Evolutionary conservation across 92 coral and sea anemone genomes (phyloP).

Genomic region (Actinernus sp.): DNA sequence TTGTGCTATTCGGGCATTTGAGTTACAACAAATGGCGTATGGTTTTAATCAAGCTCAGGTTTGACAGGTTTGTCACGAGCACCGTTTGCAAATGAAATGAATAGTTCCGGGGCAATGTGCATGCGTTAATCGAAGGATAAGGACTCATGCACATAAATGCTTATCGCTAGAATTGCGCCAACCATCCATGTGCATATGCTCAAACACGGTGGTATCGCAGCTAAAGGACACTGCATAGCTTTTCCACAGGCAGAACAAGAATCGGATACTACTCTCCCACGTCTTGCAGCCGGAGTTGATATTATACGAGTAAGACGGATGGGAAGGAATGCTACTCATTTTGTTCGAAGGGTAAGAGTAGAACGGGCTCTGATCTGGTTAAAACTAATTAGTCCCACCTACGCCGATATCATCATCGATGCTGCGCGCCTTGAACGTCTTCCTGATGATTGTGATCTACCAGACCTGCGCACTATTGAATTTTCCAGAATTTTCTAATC

Average conservation of each 20-base stretch:
- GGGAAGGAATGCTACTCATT: neutral
- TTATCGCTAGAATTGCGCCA: conserved; percentile 43
- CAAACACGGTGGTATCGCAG: conserved; percentile 55
- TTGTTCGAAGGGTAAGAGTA: neutral
- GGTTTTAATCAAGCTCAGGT: conserved; percentile 2
- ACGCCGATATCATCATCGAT: neutral
- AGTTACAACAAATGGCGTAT: conserved; percentile 7
- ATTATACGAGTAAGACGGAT: neutral
- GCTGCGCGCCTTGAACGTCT: neutral
- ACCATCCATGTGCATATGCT: conserved; percentile 32
- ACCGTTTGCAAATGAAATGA: neutral
- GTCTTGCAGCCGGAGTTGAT: conserved; percentile 19
- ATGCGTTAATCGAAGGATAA: neutral
- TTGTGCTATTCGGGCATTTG: conserved; percentile 11
- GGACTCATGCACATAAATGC: conserved; percentile 22
- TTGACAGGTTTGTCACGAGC: conserved; percentile 26
- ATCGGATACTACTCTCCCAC: conserved; percentile 44
- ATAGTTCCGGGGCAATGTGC: conserved; percentile 2
- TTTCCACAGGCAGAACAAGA: conserved; percentile 65
- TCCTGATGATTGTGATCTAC: neutral
- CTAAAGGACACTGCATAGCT: conserved; percentile 63
- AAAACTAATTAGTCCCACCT: neutral
- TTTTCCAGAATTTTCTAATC: neutral
- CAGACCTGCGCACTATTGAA: neutral
- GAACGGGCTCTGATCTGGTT: neutral